Evolutionary conservation across 2,113 vertebrate species (phyloP).

Genomic region (Prionailurus bengalensis): DNA sequence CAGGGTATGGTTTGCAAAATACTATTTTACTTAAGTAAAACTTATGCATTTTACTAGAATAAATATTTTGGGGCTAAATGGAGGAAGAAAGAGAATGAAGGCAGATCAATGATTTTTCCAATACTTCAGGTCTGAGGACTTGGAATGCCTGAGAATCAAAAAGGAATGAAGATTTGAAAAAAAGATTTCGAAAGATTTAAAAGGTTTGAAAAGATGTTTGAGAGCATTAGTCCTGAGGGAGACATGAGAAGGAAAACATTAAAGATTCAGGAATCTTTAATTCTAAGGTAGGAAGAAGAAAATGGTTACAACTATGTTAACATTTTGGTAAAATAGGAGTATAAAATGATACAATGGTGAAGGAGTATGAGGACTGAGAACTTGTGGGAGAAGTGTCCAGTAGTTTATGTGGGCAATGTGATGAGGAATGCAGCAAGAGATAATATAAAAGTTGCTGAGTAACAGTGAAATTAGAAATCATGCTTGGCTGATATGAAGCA

Average conservation of each 20-base stretch:
- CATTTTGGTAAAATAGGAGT: neutral
- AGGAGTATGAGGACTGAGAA: neutral
- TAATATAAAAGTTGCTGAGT: neutral
- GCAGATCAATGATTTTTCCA: neutral
- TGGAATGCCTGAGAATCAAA: neutral
- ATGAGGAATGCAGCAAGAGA: neutral
- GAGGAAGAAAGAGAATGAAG: slow-evolving; percentile 3
- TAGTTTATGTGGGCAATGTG: neutral
- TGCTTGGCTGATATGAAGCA: neutral
- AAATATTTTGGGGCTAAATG: neutral
- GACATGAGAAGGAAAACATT: neutral
- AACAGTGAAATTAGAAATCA: slow-evolving; percentile 12
- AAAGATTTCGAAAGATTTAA: neutral
- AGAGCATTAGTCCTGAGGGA: neutral
- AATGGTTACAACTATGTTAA: neutral
- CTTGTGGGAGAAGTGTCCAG: neutral
- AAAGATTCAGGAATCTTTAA: neutral
- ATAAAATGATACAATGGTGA: neutral
- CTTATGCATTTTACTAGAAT: neutral
- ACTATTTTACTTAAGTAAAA: neutral
- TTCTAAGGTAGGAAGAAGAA: neutral
- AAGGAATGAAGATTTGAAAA: neutral
- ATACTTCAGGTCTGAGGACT: neutral
- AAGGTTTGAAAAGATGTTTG: neutral
- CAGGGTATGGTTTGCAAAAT: neutral